A percentile compares a stretch with the other conserved stretches of the same genome.
phyloP scores from a whole-genome alignment of 2,888 invertebrate species.

The Halictus ligatus region DNA sequence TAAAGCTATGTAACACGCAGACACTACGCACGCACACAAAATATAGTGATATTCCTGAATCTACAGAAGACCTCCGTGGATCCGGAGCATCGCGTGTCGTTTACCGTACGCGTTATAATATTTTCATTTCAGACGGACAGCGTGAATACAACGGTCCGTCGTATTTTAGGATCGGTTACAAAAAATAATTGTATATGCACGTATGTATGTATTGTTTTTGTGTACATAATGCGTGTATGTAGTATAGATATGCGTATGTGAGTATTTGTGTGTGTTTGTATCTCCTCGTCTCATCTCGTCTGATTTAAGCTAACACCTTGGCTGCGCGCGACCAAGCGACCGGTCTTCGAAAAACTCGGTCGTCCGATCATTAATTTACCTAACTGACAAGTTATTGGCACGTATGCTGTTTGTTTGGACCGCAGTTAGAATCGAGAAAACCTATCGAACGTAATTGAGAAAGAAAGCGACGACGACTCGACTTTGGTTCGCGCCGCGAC shows the following conservation, averaged over 20 bases:
- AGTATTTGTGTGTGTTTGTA: not conserved
- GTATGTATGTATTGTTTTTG: not conserved
- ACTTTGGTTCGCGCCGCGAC: not conserved
- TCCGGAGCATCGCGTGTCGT: conserved; percentile 42
- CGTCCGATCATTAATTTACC: conserved; percentile 49
- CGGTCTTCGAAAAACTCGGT: not conserved
- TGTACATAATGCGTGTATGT: too few species aligned
- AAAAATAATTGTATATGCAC: conserved; percentile 68
- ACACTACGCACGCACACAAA: conserved; percentile 70
- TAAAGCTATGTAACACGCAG: conserved; percentile 68
- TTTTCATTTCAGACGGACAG: conserved; percentile 26
- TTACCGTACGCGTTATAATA: conserved; percentile 35
- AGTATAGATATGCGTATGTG: not conserved
- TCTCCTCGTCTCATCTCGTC: not conserved
- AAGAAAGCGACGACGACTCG: conserved; percentile 12
- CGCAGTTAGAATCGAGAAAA: conserved; percentile 72
- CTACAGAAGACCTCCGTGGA: conserved; percentile 47
- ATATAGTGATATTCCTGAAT: conserved; percentile 66
- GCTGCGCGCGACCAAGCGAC: conserved; percentile 46
- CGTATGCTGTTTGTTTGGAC: conserved; percentile 80
- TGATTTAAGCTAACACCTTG: conserved; percentile 56
- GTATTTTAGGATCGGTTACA: conserved; percentile 63
- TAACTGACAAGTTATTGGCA: conserved; percentile 79
- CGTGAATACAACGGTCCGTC: conserved; percentile 32
- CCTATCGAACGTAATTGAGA: conserved; percentile 18